Percentiles rank a stretch among this genome's conserved stretches.
Conservation (phyloP, 2,888 invertebrate genomes). For the Aspidiotus destructor region DNA sequence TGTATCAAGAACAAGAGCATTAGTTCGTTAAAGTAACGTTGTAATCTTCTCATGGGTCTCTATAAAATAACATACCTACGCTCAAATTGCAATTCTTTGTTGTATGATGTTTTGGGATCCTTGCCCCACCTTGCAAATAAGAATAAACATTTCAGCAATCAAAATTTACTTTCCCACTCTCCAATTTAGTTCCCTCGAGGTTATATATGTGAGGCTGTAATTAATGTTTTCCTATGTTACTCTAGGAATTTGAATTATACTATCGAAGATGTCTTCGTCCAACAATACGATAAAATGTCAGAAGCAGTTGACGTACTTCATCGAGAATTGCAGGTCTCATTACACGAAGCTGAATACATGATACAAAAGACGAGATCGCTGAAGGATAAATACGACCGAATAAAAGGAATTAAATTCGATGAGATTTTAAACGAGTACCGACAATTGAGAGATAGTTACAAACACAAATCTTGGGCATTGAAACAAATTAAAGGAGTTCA, state of each 20-base stretch:
- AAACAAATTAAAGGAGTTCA: constrained; percentile 15
- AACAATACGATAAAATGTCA: constrained; percentile 6
- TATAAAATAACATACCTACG: no score
- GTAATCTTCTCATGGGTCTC: no score
- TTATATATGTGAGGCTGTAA: no score
- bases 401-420: constrained; percentile 21
- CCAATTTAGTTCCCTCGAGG: no score
- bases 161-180: no score
- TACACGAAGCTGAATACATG: constrained; percentile 10
- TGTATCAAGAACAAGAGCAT: no score
- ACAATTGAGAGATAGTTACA: constrained; percentile 16
- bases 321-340: neutral
- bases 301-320: constrained; percentile 21
- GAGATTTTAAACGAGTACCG: constrained; percentile 11
- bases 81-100: no score
- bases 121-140: no score
- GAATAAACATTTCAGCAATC: no score
- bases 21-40: no score
- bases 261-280: constrained; percentile 23
- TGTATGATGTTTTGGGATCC: no score
- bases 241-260: constrained; percentile 18
- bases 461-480: constrained; percentile 27
- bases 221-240: neutral
- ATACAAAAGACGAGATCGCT: constrained; percentile 10
- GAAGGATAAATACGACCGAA: constrained; percentile 7